phyloP scores from a whole-genome alignment of 2,113 vertebrate genomes.

The Danio rerio region DNA sequence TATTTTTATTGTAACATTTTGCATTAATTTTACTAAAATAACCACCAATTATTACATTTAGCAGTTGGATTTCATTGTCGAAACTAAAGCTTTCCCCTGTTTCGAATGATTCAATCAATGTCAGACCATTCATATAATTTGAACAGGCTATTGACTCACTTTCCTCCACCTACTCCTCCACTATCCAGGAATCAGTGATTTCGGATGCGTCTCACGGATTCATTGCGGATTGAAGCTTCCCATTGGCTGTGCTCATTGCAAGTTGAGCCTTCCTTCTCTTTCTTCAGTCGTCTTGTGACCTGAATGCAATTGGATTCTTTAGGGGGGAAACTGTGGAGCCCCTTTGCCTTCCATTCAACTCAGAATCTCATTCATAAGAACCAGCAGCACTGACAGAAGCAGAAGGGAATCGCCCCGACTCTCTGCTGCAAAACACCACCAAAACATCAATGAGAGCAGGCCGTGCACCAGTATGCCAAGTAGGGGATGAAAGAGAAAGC shows the following conservation, averaged over 20 bases:
- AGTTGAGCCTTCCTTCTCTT: conserved; percentile 15
- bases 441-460: conserved; percentile 15
- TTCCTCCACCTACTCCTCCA: background rate
- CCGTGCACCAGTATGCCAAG: conserved; percentile 5
- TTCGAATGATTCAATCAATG: background rate
- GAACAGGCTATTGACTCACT: background rate
- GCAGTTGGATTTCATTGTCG: background rate
- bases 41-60: background rate
- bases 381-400: conserved; percentile 24
- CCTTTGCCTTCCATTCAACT: conserved; percentile 42
- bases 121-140: background rate
- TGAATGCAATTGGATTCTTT: conserved; percentile 44
- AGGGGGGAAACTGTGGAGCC: conserved; percentile 26
- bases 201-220: conserved; percentile 39
- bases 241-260: conserved; percentile 11
- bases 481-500: background rate
- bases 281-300: conserved; percentile 27
- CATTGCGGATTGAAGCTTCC: conserved; percentile 36
- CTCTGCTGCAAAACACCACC: conserved; percentile 24
- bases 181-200: conserved; percentile 19
- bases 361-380: conserved; percentile 57
- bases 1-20: too few relatives aligned
- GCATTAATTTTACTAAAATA: too few relatives aligned
- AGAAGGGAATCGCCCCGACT: background rate
- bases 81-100: background rate